Conservation (phyloP, 2,113 vertebrate genomes). For the Passer domesticus region DNA sequence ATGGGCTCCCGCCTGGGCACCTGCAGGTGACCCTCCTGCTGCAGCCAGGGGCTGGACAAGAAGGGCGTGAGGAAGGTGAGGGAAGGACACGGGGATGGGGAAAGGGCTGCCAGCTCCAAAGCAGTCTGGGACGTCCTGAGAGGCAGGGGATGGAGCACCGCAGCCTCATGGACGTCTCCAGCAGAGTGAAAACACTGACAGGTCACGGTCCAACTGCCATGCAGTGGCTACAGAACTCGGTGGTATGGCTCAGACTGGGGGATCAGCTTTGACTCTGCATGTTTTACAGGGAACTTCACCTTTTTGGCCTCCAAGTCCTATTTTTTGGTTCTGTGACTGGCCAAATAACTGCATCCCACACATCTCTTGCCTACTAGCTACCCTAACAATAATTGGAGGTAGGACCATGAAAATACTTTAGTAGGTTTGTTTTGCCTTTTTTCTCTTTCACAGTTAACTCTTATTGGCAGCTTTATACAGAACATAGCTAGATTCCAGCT, state of each 20-base stretch:
- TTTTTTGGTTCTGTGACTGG: not conserved
- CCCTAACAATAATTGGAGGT: not conserved
- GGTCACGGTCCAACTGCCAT: not conserved
- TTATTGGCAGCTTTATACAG: not conserved
- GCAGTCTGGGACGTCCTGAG: accelerated
- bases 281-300: not conserved
- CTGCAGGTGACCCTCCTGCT: accelerated
- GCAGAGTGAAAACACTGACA: no score
- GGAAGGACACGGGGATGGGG: not conserved
- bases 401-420: not conserved
- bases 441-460: not conserved
- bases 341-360: not conserved
- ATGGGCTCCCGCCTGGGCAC: not conserved
- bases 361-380: not conserved
- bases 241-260: accelerated
- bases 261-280: not conserved
- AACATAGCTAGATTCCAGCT: not conserved
- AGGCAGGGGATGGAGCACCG: not conserved
- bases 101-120: not conserved
- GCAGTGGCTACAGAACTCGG: not conserved
- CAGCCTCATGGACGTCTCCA: accelerated
- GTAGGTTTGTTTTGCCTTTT: not conserved
- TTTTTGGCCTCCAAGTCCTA: not conserved
- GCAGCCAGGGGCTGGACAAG: not conserved
- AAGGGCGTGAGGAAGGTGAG: not conserved